Conservation (phyloP, 2,797 vertebrate genomes). For the Pseudochaenichthys georgianus region DNA sequence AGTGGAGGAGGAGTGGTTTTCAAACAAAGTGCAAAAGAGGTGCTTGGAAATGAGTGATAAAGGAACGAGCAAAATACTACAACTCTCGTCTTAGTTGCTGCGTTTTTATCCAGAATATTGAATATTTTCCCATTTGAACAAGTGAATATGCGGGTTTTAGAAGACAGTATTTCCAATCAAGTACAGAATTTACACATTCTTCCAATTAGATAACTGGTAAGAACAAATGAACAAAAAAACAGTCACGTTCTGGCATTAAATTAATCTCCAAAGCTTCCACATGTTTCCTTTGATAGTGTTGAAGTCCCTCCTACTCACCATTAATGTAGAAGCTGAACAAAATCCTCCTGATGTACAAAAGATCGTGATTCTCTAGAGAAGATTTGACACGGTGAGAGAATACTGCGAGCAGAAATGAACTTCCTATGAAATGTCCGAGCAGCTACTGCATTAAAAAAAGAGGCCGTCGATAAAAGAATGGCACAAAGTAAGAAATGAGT, state of each 20-base stretch:
- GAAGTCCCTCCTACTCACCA: conserved; percentile 21
- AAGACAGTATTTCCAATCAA: conserved; percentile 11
- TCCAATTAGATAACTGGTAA: conserved; percentile 29
- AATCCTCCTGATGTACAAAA: conserved; percentile 28
- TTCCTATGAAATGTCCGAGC: background rate
- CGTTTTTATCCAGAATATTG: background rate
- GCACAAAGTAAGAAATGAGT: conserved; percentile 68
- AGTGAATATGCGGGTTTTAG: too few species aligned
- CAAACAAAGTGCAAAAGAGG: conserved; percentile 67
- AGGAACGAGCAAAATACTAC: background rate
- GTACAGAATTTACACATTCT: conserved; percentile 32
- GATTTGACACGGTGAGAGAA: conserved; percentile 45
- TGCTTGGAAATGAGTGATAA: conserved; percentile 34
- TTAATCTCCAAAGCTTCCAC: conserved; percentile 44
- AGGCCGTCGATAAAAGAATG: conserved; percentile 49
- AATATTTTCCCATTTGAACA: background rate
- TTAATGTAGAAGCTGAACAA: conserved; percentile 28
- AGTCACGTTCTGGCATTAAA: background rate
- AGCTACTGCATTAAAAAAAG: conserved; percentile 22
- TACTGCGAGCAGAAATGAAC: conserved; percentile 43
- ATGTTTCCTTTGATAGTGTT: conserved; percentile 31
- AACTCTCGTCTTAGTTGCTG: background rate
- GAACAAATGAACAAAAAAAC: conserved; percentile 11
- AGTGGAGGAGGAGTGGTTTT: conserved; percentile 58
- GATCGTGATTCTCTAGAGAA: conserved; percentile 38